Conservation (phyloP, 2,113 vertebrate species). For the Copsychus sechellarum region DNA sequence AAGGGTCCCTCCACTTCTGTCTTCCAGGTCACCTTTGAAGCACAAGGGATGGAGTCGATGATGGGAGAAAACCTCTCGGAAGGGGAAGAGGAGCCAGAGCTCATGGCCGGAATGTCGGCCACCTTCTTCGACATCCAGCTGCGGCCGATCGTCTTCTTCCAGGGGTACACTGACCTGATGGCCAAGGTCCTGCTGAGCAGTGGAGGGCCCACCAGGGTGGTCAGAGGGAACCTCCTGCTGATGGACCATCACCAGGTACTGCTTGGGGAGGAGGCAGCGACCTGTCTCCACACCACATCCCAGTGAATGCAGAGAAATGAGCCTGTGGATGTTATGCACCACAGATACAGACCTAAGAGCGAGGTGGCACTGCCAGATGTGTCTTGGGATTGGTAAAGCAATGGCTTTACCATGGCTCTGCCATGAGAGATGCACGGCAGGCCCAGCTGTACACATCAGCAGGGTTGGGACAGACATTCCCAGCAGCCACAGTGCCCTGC, state of each 20-base stretch:
- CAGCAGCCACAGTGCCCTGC: background rate
- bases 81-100: constrained; percentile 44
- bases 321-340: background rate
- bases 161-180: constrained; percentile 71
- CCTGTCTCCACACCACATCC: background rate
- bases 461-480: fast-evolving
- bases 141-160: constrained; percentile 51
- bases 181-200: constrained; percentile 64
- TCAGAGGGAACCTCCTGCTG: constrained; percentile 68
- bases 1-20: background rate
- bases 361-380: background rate
- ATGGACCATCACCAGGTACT: constrained; percentile 74
- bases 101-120: constrained; percentile 62
- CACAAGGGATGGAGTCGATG: constrained; percentile 57
- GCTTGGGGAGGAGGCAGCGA: background rate
- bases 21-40: constrained; percentile 66
- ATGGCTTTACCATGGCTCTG: background rate
- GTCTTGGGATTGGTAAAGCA: background rate
- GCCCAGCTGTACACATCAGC: no score
- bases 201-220: constrained; percentile 39
- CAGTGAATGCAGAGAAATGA: fast-evolving
- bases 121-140: constrained; percentile 65
- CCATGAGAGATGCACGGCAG: no score
- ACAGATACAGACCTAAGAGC: fast-evolving
- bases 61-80: background rate